A percentile compares a stretch with the other conserved stretches of the same genome.
Evolutionary conservation across 1,140 invertebrate species (phyloP).

Genomic region (Frieseomelitta varia): DNA sequence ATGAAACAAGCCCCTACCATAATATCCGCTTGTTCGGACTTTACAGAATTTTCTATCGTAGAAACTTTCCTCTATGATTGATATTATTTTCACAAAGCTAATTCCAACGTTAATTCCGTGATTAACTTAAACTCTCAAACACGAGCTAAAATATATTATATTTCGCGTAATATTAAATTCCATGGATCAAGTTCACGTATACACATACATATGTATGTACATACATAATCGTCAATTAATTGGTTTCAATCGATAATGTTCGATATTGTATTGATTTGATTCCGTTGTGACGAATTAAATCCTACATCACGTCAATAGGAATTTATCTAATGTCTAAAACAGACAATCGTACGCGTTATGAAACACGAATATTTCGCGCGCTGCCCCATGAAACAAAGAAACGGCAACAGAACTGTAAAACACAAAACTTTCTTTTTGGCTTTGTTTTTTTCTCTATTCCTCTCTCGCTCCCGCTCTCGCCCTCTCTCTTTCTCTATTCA

Average conservation of each 20-base stretch:
- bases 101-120: no score
- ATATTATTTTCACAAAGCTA: not conserved
- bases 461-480: not conserved
- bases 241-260: not conserved
- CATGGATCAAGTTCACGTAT: not conserved
- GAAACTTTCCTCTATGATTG: slow-evolving; percentile 3
- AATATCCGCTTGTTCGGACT: not conserved
- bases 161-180: not conserved
- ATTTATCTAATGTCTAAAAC: not conserved
- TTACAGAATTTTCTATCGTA: not conserved
- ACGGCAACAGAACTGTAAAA: not conserved
- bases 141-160: not conserved
- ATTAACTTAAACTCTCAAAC: not conserved
- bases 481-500: not conserved
- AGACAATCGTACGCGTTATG: not conserved
- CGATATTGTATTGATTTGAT: not conserved
- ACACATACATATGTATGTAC: no score
- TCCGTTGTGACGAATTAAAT: not conserved
- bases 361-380: not conserved
- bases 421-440: not conserved
- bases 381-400: not conserved
- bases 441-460: not conserved
- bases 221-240: not conserved
- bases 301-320: not conserved
- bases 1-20: no score